Evolutionary conservation across 2,113 vertebrate genomes (phyloP).

Genomic region (Danio rerio): GRCz12tu NC_133181.1:16231001-16231500

Average conservation of each 20-base stretch:
- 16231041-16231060: not conserved
- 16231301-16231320: not conserved
- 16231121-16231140: not conserved
- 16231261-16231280: not conserved
- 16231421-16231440: conserved; percentile 40
- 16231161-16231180: not conserved
- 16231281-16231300: not conserved
- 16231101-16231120: not conserved
- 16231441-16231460: not conserved
- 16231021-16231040: conserved; percentile 1
- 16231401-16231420: conserved; percentile 55
- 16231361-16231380: not conserved
- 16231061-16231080: conserved; percentile 8
- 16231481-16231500: no score
- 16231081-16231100: not conserved
- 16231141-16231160: not conserved
- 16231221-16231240: not conserved
- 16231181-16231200: not conserved
- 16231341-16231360: not conserved
- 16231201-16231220: not conserved
- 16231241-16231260: not conserved
- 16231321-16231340: not conserved
- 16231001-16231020: not conserved
- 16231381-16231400: not conserved
- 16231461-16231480: not conserved